Evolutionary conservation across 2,888 invertebrate species (phyloP), one percentile per base, ranked within the genome.

Genomic region (Calliphora vomitoria): DNA sequence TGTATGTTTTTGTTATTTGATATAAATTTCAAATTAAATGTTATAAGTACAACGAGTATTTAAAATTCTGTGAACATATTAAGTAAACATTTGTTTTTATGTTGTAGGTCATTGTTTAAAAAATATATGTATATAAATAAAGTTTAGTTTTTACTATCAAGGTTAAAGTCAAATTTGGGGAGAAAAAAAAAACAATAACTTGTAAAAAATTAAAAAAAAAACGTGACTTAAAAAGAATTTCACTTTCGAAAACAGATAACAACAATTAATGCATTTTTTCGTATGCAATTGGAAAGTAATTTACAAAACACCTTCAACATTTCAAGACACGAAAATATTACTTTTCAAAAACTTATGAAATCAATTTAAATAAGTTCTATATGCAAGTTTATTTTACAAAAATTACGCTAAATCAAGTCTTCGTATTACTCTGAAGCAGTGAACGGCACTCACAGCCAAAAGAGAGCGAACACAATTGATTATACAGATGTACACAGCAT

Each of bases 51-150:
- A 35, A 44, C 55, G 18, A 50, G 47, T 64, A 20, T 78, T 50
- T 15, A 62, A 66, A 78, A 84, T 79, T 72, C 84, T 20, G 58
- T 55, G 10, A 60, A 60, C 75, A 76, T 76, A 62, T 69, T 44
- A 74, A 79, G 74, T 80, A 62, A 75, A 75, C 68, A 85, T 75
- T 55, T 75, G 58, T 71, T 76, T 75, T 74, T 64, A 71, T 75
- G 62, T 55, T 85, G 85, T 62, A 44, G 76, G 76, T 78, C 78
- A 71, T 78, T 72, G 44, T 72, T 62, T 58, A 44, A 31, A 62
- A 58, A 74, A 74, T 35, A 64, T 38, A n/a, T 8, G 1, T 35
- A 62, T 31, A 55, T 25, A 64, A 66, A 25, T 44, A 25, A 55
- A 55, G 25, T 4, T 71, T 35, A 5, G 35, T 47, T 62, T 50